Percentiles rank a stretch among this genome's conserved stretches.
phyloP scores from a whole-genome alignment of 2,113 vertebrate species.

The Dasyornis broadbenti region DNA sequence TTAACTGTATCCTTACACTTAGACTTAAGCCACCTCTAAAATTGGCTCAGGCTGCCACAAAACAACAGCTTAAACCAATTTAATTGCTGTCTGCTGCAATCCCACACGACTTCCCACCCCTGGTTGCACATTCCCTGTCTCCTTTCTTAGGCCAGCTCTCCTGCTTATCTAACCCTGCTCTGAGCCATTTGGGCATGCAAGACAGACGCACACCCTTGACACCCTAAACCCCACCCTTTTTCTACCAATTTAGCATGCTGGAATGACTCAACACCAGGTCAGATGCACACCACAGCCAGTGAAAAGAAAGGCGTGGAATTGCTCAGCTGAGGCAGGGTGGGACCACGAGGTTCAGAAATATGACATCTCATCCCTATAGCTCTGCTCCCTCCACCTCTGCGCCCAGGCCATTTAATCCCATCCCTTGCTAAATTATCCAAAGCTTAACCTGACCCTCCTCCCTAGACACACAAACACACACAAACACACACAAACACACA shows the following conservation, averaged over 20 bases:
- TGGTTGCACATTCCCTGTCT: background rate
- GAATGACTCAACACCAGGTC: background rate
- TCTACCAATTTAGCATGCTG: background rate
- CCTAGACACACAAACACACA: too few species aligned
- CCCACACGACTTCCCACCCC: background rate
- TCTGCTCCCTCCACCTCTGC: background rate
- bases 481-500: too few species aligned
- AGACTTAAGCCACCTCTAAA: background rate
- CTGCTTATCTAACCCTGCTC: background rate
- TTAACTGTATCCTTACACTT: background rate
- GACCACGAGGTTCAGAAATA: background rate
- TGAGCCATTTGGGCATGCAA: background rate
- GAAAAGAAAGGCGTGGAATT: background rate
- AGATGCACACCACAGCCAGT: too few species aligned
- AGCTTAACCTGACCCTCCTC: background rate
- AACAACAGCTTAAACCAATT: conserved; percentile 39
- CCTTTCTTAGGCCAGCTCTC: background rate
- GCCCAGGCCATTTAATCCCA: background rate
- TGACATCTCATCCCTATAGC: background rate
- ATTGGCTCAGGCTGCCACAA: background rate
- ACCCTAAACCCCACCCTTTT: background rate
- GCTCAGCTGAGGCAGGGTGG: background rate
- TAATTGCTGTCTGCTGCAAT: conserved; percentile 15
- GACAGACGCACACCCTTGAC: background rate
- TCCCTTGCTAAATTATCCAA: background rate